These are phyloP conservation scores for Euschistus heros DNA, from an alignment of 1,140 invertebrate species.

Conservation along the genomic window DNA sequence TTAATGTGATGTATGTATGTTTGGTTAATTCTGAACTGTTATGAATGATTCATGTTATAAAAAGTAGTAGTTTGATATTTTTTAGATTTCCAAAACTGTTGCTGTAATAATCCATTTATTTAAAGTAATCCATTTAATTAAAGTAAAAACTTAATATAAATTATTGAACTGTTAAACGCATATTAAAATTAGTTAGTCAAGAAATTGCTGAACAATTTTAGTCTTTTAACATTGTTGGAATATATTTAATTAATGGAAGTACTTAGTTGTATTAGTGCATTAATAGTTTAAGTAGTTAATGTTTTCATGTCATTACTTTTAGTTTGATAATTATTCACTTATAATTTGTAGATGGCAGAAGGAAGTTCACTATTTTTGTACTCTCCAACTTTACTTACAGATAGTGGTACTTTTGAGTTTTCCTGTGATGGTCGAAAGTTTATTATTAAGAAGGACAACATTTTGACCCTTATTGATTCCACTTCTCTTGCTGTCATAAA, in stretches of 20 bases:
- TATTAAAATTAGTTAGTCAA: not conserved
- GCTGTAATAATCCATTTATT: too few relatives aligned
- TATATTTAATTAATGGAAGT: too few relatives aligned
- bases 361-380: not conserved
- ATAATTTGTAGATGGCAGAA: not conserved
- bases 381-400: not conserved
- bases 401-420: not conserved
- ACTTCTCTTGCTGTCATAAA: conserved; percentile 5
- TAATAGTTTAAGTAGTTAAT: not conserved
- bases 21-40: too few relatives aligned
- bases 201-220: not conserved
- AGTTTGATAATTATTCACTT: not conserved
- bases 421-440: not conserved
- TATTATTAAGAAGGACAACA: not conserved
- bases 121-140: too few relatives aligned
- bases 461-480: not conserved
- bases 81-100: too few relatives aligned
- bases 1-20: too few relatives aligned
- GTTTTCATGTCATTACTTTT: not conserved
- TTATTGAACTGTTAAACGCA: too few relatives aligned
- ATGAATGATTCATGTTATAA: too few relatives aligned
- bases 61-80: too few relatives aligned
- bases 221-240: not conserved
- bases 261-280: too few relatives aligned
- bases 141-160: too few relatives aligned